A percentile compares a stretch with the other conserved stretches of the same genome.
These are phyloP conservation scores for Herminia tarsipennalis DNA, from an alignment of 2,888 invertebrate species.

Conservation along the genomic window DNA sequence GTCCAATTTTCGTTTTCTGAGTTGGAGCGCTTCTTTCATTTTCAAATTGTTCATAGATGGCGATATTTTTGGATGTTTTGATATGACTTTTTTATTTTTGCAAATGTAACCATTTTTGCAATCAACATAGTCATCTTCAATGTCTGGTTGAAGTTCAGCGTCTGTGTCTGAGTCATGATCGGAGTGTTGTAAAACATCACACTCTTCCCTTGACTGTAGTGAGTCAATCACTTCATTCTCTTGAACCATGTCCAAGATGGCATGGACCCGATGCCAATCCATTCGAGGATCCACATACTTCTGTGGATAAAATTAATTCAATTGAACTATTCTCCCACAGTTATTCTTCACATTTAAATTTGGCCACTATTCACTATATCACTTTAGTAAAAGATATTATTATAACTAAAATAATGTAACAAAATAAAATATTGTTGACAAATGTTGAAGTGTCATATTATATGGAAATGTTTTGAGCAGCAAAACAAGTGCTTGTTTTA, in stretches of 20 bases:
- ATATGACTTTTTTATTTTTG: conserved; percentile 60
- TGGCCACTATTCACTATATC: conserved; percentile 16
- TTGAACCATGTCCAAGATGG: conserved; percentile 78
- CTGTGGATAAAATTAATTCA: conserved; percentile 81
- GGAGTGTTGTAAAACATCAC: conserved; percentile 69
- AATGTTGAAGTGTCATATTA: conserved; percentile 52
- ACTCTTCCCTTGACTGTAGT: conserved; percentile 72
- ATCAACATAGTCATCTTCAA: conserved; percentile 59
- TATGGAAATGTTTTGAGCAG: conserved; percentile 38
- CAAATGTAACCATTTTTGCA: conserved; percentile 66
- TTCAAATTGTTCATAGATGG: conserved; percentile 44
- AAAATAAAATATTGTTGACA: conserved; percentile 6
- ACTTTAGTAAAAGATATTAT: conserved; percentile 1
- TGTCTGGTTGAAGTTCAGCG: conserved; percentile 61
- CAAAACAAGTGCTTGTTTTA: conserved; percentile 30
- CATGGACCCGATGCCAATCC: conserved; percentile 82
- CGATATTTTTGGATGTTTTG: conserved; percentile 58
- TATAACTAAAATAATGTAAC: not conserved
- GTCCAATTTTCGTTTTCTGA: conserved; percentile 57
- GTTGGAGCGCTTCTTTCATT: conserved; percentile 49
- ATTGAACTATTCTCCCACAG: conserved; percentile 73
- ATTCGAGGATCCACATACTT: conserved; percentile 80
- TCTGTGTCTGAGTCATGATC: conserved; percentile 78
- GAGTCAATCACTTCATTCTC: conserved; percentile 76
- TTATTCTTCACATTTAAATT: conserved; percentile 25